A percentile compares a stretch with the other conserved stretches of the same genome.
Conservation (phyloP, 2,113 vertebrate species). For the Cottus gobio region DNA sequence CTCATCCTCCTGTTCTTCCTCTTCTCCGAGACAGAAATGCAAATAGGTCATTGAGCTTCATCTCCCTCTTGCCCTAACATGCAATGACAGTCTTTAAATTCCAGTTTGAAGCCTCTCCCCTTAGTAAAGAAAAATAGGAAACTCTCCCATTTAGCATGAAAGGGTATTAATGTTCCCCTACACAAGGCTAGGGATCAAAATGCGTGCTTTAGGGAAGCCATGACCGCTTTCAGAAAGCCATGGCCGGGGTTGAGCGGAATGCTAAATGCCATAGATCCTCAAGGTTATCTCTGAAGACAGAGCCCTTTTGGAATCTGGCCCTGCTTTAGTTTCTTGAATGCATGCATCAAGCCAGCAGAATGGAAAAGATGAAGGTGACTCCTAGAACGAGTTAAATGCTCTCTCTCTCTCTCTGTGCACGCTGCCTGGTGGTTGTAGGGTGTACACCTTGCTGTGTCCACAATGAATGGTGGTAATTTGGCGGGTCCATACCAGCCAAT, state of each 20-base stretch:
- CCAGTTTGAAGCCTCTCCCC: slow-evolving; percentile 47
- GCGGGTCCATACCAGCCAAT: slow-evolving; percentile 40
- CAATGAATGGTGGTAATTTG: slow-evolving; percentile 67
- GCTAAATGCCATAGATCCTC: slow-evolving; percentile 83
- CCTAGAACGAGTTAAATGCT: slow-evolving; percentile 71
- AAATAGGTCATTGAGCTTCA: slow-evolving; percentile 80
- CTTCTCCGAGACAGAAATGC: slow-evolving; percentile 75
- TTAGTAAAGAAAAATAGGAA: slow-evolving; percentile 57
- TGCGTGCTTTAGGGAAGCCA: slow-evolving; percentile 78
- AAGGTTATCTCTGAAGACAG: slow-evolving; percentile 85
- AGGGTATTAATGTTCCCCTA: slow-evolving; percentile 77
- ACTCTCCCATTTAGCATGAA: slow-evolving; percentile 75
- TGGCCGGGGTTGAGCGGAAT: slow-evolving; percentile 78
- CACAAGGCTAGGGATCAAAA: slow-evolving; percentile 74
- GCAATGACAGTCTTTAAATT: slow-evolving; percentile 80
- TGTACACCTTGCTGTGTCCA: slow-evolving; percentile 69
- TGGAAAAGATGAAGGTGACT: slow-evolving; percentile 82
- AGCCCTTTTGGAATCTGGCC: slow-evolving; percentile 76
- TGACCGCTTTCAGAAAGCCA: slow-evolving; percentile 77
- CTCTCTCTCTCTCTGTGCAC: slow-evolving; percentile 56
- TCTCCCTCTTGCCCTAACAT: slow-evolving; percentile 75
- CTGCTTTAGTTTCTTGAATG: slow-evolving; percentile 80
- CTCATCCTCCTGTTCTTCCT: slow-evolving; percentile 51
- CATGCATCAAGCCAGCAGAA: slow-evolving; percentile 81
- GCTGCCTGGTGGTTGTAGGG: slow-evolving; percentile 48